Percentiles rank a stretch among this genome's conserved stretches.
phyloP scores from a whole-genome alignment of 2,797 vertebrate species.

The Pelochelys cantorii region DNA sequence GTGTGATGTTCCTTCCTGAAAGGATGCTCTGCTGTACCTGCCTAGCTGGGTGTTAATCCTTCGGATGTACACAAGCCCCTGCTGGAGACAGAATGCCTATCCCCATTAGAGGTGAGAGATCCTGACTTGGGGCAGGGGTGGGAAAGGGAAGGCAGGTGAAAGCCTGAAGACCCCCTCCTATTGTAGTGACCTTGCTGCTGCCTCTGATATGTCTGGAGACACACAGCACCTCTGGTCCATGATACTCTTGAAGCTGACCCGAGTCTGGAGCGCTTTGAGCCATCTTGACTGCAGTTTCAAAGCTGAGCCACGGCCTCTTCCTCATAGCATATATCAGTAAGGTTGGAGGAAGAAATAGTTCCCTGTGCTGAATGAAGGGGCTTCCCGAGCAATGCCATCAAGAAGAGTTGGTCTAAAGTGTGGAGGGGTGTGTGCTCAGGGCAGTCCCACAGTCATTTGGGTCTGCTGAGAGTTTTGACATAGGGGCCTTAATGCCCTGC shows the following conservation, averaged over 20 bases:
- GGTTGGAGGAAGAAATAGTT: neutral
- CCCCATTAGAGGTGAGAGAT: neutral
- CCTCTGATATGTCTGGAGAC: neutral
- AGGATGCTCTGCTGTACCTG: neutral
- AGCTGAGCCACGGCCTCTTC: neutral
- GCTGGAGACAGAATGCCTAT: neutral
- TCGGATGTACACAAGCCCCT: neutral
- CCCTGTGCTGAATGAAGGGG: rapidly evolving
- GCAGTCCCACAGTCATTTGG: neutral
- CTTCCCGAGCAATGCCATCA: neutral
- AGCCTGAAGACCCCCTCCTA: neutral
- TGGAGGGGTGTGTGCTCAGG: neutral
- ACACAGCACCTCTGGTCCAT: neutral
- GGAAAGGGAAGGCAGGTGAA: neutral
- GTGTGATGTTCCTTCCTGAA: neutral
- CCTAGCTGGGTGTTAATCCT: neutral
- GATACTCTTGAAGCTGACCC: neutral
- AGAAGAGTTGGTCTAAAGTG: neutral
- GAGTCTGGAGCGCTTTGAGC: neutral
- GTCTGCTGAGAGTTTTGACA: neutral
- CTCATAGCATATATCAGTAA: neutral
- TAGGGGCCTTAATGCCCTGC: neutral
- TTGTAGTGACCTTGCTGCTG: neutral
- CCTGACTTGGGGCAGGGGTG: neutral
- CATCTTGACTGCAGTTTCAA: neutral